Evolutionary conservation across 2,113 vertebrate genomes (phyloP), one percentile per base, ranked within the genome.

Genomic region (Cranoglanis bouderius): DNA sequence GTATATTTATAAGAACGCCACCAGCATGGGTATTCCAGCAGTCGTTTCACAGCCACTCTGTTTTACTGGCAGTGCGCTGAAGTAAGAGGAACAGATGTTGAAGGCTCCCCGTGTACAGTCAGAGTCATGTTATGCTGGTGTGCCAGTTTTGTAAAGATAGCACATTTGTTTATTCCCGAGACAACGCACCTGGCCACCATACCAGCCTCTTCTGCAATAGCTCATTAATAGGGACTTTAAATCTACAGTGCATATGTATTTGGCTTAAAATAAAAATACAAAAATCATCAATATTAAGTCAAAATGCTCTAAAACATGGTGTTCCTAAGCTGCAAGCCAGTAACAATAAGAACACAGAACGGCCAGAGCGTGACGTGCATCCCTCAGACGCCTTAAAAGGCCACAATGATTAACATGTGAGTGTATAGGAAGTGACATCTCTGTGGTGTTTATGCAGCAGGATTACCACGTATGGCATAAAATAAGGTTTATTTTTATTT

Each of bases 11-110:
- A 82, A 82, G 35, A 63, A 85, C 72, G 85, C 40, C 57, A 24
- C 29, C 43, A 61, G 53, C 51, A n/a, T 38, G 24, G 49, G 87
- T 57, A 85, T 78, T 88, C 87, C 82, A 88, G 82, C 70, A 85
- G 82, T 88, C 72, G 29, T 85, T 88, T 88, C 88, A 85, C 88
- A 88, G 43, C 10, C 82, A 85, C 82, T 85, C 57, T 84, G 53
- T 65, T 80, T 65, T 38, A 88, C 43, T 85, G 88, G 57, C 82
- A 67, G 55, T n/a, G 19, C 72, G 67, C 40, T 63, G 49, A 82
- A 29, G 77, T 87, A 82, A 82, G 40, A 84, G 55, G 46, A 85
- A 85, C 87, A 88, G 87, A 88, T 88, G 88, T 35, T 80, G 43
- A 57, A 85, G n/a, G 24, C 57, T 85, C 57, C 24, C 88, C 24